Evolutionary conservation across 1,140 invertebrate genomes (phyloP), one percentile per base, ranked within the genome.

Genomic region (Ceratoteleas bidentatus): DNA sequence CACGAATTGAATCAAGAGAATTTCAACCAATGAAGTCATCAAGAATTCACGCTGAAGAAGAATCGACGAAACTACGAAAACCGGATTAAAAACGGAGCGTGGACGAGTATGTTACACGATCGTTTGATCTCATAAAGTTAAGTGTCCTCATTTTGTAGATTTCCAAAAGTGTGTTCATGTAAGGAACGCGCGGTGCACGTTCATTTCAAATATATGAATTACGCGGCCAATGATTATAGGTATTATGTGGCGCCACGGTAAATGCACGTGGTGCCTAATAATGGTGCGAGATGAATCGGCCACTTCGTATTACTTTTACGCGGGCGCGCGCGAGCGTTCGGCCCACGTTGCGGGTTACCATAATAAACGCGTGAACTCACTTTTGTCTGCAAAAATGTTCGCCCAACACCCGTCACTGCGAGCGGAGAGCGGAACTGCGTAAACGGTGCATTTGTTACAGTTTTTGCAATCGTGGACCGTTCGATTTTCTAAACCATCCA

Each of bases 151-250:
- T 83, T 83, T 74, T 38, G 58, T 14, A 56, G 56, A 76, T 68
- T 76, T 68, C 60, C 61, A 66, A 83, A 77, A 78, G 73, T 75
- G 52, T 61, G 58, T 73, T 70, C 85, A 81, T 80, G 84, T 86
- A 86, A 88, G 85, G 61, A 83, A 76, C 83, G 68, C 74, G 81
- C 84, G 85, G 77, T 85, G 65, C 73, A 85, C 84, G 85, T 84
- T 88, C 85, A 85, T 85, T 80, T 81, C 83, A 83, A 82, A 86
- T 87, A 85, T 85, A 85, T 86, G 83, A 89, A 87, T 88, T 89
- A 85, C 84, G 78, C 76, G 81, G 64, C 60, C 32, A 83, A 84
- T 87, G 87, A 89, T 88, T 87, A 88, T 86, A 87, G 87, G 85
- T 82, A 88, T 88, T 88, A 86, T 81, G 73, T 85, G 84, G 86